Conservation (phyloP, 2,888 invertebrate species). For the Psococerastis gibbosa region DNA sequence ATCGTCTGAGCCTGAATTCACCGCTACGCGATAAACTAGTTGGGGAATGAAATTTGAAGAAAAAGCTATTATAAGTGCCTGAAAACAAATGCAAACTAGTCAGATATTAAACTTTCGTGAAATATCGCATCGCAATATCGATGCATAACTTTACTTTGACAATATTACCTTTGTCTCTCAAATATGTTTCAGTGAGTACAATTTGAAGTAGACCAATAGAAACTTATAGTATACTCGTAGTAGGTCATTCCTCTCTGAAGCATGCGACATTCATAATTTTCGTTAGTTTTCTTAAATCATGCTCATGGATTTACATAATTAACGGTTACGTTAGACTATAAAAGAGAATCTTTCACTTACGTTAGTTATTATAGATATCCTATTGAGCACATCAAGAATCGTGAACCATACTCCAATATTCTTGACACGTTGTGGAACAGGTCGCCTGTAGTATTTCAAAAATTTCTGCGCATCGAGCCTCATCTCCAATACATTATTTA, state of each 20-base stretch:
- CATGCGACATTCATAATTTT: too few relatives aligned
- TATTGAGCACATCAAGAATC: conserved; percentile 53
- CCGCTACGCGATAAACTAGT: conserved; percentile 41
- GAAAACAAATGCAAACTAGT: conserved; percentile 20
- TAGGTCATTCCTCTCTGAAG: too few relatives aligned
- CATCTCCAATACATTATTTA: conserved; percentile 70
- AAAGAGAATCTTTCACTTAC: conserved; percentile 31
- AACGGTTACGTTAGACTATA: too few relatives aligned
- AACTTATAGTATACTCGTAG: too few relatives aligned
- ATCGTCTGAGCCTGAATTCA: conserved; percentile 31
- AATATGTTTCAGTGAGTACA: too few relatives aligned
- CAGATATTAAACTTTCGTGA: too few relatives aligned
- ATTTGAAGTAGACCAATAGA: too few relatives aligned
- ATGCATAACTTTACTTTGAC: too few relatives aligned
- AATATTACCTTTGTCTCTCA: too few relatives aligned
- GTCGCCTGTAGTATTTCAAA: conserved; percentile 49
- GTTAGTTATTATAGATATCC: conserved; percentile 57
- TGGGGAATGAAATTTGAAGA: conserved; percentile 69
- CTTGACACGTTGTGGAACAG: conserved; percentile 49
- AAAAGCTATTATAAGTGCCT: conserved; percentile 68
- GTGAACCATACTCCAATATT: conserved; percentile 65
- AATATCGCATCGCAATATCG: too few relatives aligned
- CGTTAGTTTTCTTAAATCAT: too few relatives aligned
- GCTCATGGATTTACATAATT: too few relatives aligned
- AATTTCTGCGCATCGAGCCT: conserved; percentile 67